Percentiles rank a stretch among this genome's conserved stretches.
These are phyloP conservation scores for Lumbricus terrestris DNA, from an alignment of 2,888 invertebrate species.

Conservation along the genomic window DNA sequence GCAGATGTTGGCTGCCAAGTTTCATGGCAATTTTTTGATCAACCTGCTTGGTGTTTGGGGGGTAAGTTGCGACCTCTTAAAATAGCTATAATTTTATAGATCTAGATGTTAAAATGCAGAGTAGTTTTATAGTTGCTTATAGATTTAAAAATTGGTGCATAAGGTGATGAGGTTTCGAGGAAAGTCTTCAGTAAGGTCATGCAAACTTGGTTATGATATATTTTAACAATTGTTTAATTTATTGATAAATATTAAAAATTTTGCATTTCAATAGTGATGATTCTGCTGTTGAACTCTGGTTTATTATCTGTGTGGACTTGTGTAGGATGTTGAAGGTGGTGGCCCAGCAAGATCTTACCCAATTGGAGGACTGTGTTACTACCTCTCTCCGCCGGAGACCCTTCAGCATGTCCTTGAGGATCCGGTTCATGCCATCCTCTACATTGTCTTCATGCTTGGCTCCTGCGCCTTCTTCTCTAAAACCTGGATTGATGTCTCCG, in stretches of 20 bases:
- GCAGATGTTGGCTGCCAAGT: conserved; percentile 96
- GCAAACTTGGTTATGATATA: too few species aligned
- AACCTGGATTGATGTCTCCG: conserved; percentile 99
- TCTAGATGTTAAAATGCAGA: neutral
- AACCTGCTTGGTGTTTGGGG: conserved; percentile 97
- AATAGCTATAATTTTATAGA: neutral
- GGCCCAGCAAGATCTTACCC: conserved; percentile 92
- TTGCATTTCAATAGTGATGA: neutral
- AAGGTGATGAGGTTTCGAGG: neutral
- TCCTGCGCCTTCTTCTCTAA: conserved; percentile 99
- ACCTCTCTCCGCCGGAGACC: conserved; percentile 96
- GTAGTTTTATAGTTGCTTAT: neutral
- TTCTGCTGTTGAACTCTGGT: neutral
- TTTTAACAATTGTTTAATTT: too few species aligned
- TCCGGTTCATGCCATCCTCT: conserved; percentile 91
- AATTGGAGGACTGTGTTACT: conserved; percentile 95
- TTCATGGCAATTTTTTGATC: conserved; percentile 93
- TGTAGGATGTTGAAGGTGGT: conserved; percentile 84
- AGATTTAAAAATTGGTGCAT: neutral
- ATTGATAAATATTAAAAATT: neutral
- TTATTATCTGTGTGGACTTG: neutral
- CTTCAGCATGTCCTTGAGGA: conserved; percentile 91
- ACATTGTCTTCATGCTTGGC: conserved; percentile 98
- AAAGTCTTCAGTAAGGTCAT: too few species aligned
- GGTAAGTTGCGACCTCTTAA: conserved; percentile 53